Base-by-base conservation (phyloP, 2,113 vertebrate species). In the Lipophrys pholis region DNA sequence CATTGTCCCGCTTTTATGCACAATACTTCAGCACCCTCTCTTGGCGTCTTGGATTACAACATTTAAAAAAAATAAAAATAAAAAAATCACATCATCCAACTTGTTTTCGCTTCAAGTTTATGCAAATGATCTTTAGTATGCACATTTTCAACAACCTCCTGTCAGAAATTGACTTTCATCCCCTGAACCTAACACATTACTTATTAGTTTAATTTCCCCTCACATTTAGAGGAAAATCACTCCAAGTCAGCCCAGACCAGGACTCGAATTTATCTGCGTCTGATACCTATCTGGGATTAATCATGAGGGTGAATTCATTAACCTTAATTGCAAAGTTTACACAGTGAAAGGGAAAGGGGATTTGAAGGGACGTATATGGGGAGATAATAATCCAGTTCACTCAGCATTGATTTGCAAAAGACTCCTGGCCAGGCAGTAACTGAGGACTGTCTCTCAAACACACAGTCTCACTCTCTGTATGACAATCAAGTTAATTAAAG, bases 401-500 rank as follows among this genome's bases (percentile, higher is more conserved):
- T 83, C 63, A 12, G 15, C 78, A 67, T 78, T 73, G 80, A 83
- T 87, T 75, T 65, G 55, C 35, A 71, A 81, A 78, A 74, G 80
- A 73, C 78, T 80, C 75, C 56, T 71, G 65, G 78, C 80, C 70
- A 76, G 71, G 74, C 50, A 82, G 76, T 80, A 87, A 73, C 63
- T 68, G 69, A 72, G 41, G 77, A 57, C 53, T 54, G 54, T 49
- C 63, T 69, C 60, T 63, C 35, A 21, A 66, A 54, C 76, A 60
- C 48, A 42, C 58, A 46, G 15, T 0, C 43, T 12, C 53, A 16
- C 40, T 60, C 38, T 78, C 55, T 69, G 46, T 56, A 69, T 76
- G 76, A 81, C 86, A 83, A 85, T 89, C 81, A 82, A 68, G 71
- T 89, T 93, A 92, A 92, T 91, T 87, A 92, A 91, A 89, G 78